These are phyloP conservation scores for Lycocerus yunnanus DNA, from an alignment of 2,888 invertebrate species.

Conservation along the genomic window DNA sequence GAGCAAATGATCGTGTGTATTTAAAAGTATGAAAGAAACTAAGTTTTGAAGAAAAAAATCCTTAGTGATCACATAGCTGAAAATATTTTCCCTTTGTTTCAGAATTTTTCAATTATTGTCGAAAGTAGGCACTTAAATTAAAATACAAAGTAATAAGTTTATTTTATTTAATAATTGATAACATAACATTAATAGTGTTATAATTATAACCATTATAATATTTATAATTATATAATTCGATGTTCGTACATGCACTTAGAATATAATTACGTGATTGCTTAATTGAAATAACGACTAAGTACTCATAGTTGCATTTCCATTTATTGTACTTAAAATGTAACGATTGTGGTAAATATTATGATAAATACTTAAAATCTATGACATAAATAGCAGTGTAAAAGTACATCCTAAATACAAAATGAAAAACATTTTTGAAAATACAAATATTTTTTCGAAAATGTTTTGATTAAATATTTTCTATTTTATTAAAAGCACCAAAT, in stretches of 20 bases:
- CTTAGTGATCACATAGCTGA: too few species aligned
- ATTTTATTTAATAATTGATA: constrained; percentile 10
- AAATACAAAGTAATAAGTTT: not conserved
- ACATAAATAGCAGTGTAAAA: constrained; percentile 16
- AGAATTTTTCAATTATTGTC: too few species aligned
- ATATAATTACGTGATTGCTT: constrained; percentile 20
- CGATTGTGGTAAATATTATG: constrained; percentile 2
- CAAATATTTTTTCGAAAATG: not conserved
- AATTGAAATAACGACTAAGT: constrained; percentile 16
- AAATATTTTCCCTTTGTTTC: too few species aligned
- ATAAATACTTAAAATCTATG: constrained; percentile 21
- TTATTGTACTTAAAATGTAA: constrained; percentile 18
- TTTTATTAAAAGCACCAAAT: constrained; percentile 16
- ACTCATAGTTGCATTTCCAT: constrained; percentile 14
- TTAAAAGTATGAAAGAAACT: too few species aligned
- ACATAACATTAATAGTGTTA: constrained; percentile 30
- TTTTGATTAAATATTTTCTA: constrained; percentile 2
- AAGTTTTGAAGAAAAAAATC: too few species aligned
- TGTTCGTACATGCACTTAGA: constrained; percentile 27
- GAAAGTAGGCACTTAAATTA: too few species aligned
- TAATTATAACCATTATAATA: constrained; percentile 12
- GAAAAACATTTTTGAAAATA: constrained; percentile 10
- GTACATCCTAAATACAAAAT: constrained; percentile 3
- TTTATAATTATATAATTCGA: constrained; percentile 21
- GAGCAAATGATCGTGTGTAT: too few species aligned